phyloP scores from a whole-genome alignment of 2,888 invertebrate genomes.

The Polyommatus icarus region DNA sequence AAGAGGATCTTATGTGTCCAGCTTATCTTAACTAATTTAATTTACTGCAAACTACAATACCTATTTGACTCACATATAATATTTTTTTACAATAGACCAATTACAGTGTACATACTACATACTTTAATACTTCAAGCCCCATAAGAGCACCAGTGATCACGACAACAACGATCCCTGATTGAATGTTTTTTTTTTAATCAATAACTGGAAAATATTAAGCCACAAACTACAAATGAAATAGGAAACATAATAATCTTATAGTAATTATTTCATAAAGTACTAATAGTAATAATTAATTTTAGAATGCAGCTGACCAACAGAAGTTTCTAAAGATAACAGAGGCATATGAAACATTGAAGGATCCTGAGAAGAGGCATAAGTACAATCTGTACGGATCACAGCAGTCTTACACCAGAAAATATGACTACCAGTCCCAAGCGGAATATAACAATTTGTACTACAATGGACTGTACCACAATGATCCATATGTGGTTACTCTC shows the following conservation, averaged over 20 bases:
- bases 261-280: no score
- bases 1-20: background rate
- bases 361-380: constrained; percentile 87
- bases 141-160: no score
- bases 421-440: constrained; percentile 79
- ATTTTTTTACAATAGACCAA: no score
- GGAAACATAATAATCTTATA: no score
- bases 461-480: constrained; percentile 93
- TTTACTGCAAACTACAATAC: background rate
- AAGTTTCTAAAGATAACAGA: constrained; percentile 89
- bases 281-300: background rate
- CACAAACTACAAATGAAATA: no score
- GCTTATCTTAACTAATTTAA: constrained; percentile 15
- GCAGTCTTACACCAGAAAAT: constrained; percentile 68
- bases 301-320: constrained; percentile 87
- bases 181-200: background rate
- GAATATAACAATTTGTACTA: constrained; percentile 91
- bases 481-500: constrained; percentile 89
- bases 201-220: no score
- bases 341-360: constrained; percentile 93
- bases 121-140: no score
- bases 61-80: background rate
- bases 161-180: no score
- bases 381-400: constrained; percentile 91
- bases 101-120: no score